These are phyloP conservation scores for Dasyurus viverrinus DNA, from an alignment of 2,113 vertebrate genomes.

Conservation along the genomic window DNA sequence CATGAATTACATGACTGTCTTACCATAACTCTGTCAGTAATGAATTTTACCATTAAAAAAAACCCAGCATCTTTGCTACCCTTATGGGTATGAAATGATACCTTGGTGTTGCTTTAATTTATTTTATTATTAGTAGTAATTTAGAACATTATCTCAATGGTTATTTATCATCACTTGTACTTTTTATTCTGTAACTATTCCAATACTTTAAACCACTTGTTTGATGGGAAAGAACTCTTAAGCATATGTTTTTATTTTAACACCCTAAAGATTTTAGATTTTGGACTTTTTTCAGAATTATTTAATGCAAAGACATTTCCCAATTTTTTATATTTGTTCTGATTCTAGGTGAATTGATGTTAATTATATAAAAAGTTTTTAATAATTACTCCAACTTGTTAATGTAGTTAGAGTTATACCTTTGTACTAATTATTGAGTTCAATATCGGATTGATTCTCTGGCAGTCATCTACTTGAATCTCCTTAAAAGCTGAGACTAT, in stretches of 20 bases:
- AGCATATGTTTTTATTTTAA: background rate
- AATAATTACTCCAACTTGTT: background rate
- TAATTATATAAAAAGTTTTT: background rate
- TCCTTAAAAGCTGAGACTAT: background rate
- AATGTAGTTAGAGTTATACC: background rate
- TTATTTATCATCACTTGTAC: background rate
- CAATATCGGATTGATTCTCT: background rate
- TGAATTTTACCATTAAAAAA: background rate
- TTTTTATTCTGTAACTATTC: background rate
- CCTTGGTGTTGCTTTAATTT: background rate
- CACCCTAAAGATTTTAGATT: background rate
- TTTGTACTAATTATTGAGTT: background rate
- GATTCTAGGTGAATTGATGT: background rate
- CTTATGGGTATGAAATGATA: background rate
- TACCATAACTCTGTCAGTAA: background rate
- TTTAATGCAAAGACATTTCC: background rate
- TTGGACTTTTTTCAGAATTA: background rate
- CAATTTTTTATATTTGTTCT: background rate
- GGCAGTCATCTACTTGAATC: background rate
- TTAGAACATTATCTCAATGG: background rate
- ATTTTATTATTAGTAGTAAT: background rate
- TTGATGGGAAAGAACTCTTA: background rate
- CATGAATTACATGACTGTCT: background rate
- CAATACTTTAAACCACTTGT: background rate
- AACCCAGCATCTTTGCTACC: background rate